phyloP scores from a whole-genome alignment of 2,797 vertebrate genomes.

The Tokudaia tokunoshimensis region DNA sequence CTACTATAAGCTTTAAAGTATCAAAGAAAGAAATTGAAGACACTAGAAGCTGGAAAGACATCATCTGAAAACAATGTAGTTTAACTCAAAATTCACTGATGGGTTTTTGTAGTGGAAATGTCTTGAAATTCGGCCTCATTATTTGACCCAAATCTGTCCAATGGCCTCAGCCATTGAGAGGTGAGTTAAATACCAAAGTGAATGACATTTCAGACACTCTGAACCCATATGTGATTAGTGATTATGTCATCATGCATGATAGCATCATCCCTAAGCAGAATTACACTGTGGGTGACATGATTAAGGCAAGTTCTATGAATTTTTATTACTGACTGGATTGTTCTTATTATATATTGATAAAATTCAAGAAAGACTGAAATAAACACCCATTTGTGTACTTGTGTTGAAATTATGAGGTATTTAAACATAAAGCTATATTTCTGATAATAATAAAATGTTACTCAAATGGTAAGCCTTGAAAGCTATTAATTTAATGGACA shows the following conservation, averaged over 20 bases:
- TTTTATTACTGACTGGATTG: slow-evolving; percentile 33
- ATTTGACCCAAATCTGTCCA: slow-evolving; percentile 7
- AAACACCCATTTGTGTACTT: neutral
- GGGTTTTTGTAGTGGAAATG: neutral
- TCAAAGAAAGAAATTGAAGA: neutral
- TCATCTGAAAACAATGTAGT: neutral
- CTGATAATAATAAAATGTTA: neutral
- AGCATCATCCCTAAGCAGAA: slow-evolving; percentile 4
- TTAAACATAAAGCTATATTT: neutral
- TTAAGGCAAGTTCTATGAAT: neutral
- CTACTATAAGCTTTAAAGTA: neutral
- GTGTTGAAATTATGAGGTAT: neutral
- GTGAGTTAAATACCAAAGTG: neutral
- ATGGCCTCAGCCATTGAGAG: neutral
- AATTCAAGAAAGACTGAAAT: neutral
- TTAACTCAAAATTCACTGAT: neutral
- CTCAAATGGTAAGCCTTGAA: slow-evolving; percentile 15
- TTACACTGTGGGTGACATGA: neutral
- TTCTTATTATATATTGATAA: slow-evolving; percentile 49
- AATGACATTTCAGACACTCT: slow-evolving; percentile 12
- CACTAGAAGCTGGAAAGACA: neutral
- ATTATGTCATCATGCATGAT: neutral
- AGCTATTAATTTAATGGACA: slow-evolving; percentile 21
- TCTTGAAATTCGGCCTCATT: slow-evolving; percentile 7
- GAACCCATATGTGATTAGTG: neutral